Conservation (phyloP, 2,113 vertebrate species). For the Macrotis lagotis region DNA sequence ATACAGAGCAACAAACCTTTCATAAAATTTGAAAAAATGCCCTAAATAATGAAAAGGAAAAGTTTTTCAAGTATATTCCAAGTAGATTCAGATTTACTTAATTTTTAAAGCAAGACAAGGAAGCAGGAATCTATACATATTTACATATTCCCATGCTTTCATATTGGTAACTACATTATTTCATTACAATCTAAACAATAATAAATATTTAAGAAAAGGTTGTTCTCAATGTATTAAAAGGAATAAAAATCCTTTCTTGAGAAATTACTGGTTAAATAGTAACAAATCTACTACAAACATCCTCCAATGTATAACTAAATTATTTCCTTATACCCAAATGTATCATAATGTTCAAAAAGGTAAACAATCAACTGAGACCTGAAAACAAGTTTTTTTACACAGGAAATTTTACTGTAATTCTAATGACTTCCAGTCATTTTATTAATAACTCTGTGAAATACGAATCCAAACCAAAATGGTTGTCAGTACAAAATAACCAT, state of each 20-base stretch:
- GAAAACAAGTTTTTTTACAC: slow-evolving; percentile 37
- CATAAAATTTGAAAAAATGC: slow-evolving; percentile 25
- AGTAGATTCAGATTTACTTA: background rate
- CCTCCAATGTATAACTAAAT: slow-evolving; percentile 44
- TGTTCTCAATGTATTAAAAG: slow-evolving; percentile 30
- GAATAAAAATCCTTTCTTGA: slow-evolving; percentile 15
- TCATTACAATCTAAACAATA: background rate
- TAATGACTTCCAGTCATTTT: slow-evolving; percentile 32
- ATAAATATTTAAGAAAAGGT: background rate
- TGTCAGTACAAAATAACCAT: slow-evolving; percentile 25
- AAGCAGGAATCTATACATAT: slow-evolving; percentile 28
- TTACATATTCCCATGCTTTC: slow-evolving; percentile 19
- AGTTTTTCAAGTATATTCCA: background rate
- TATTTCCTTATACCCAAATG: slow-evolving; percentile 26
- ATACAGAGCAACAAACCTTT: slow-evolving; percentile 30
- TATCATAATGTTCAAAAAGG: slow-evolving; percentile 34
- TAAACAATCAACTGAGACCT: slow-evolving; percentile 28
- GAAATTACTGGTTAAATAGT: slow-evolving; percentile 25
- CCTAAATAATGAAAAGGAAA: background rate
- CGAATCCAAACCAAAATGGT: slow-evolving; percentile 28
- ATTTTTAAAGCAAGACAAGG: slow-evolving; percentile 31
- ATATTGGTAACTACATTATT: background rate
- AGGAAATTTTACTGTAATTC: slow-evolving; percentile 32
- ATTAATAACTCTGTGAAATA: background rate
- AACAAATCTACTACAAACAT: slow-evolving; percentile 42